These are phyloP conservation scores for Uromys caudimaculatus DNA, from an alignment of 2,797 vertebrate genomes.

Conservation along the genomic window DNA sequence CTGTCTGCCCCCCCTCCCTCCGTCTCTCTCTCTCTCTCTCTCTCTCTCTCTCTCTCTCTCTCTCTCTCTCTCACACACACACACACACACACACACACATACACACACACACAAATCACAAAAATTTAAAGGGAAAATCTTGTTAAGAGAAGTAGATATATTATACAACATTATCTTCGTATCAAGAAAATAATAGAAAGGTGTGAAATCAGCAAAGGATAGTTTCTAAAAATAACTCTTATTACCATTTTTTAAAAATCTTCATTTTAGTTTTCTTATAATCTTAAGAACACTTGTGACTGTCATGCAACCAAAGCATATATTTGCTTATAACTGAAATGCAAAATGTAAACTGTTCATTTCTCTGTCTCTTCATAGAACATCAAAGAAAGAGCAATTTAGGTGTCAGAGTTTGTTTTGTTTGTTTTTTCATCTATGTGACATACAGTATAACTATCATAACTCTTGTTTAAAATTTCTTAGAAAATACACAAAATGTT, in stretches of 20 bases:
- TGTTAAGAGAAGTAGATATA: not conserved
- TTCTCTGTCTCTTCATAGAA: not conserved
- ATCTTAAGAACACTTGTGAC: conserved; percentile 8
- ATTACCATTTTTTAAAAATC: not conserved
- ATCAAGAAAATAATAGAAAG: not conserved
- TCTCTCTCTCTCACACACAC: no score
- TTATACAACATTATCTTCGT: not conserved
- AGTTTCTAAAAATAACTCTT: not conserved
- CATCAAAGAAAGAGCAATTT: not conserved
- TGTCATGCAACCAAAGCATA: conserved; percentile 34
- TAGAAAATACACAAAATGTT: not conserved
- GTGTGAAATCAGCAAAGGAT: not conserved
- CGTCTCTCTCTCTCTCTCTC: not conserved
- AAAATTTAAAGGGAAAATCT: not conserved
- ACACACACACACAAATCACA: not conserved
- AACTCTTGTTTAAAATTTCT: not conserved
- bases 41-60: not conserved
- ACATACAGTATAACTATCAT: not conserved
- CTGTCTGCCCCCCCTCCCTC: no score
- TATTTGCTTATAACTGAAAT: conserved; percentile 49
- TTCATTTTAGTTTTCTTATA: not conserved
- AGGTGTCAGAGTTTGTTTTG: not conserved
- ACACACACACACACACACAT: not conserved
- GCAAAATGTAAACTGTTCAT: not conserved
- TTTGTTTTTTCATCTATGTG: not conserved